Conservation (phyloP, 2,113 vertebrate species). For the Plecturocebus donacophilus region DNA sequence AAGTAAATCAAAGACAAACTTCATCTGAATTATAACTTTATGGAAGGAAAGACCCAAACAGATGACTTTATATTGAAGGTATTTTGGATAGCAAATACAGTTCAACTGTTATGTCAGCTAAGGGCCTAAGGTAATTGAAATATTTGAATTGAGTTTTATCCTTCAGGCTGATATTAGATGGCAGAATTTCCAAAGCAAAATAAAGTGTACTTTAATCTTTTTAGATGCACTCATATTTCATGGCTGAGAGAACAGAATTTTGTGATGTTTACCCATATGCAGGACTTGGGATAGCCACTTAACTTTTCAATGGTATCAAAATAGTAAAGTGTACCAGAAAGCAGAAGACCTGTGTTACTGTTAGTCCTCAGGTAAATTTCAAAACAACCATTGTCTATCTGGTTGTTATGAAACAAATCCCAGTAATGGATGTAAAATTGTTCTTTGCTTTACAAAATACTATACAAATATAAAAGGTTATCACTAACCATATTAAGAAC, state of each 20-base stretch:
- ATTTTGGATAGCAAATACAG: conserved; percentile 21
- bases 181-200: conserved; percentile 42
- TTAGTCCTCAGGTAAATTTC: not conserved
- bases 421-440: not conserved
- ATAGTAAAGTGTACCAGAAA: not conserved
- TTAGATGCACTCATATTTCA: conserved; percentile 36
- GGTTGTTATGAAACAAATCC: not conserved
- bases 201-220: not conserved
- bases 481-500: not conserved
- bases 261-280: not conserved
- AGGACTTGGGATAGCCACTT: not conserved
- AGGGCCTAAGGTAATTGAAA: conserved; percentile 12
- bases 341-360: not conserved
- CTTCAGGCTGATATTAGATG: not conserved
- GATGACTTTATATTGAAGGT: not conserved
- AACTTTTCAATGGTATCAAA: not conserved
- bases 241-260: not conserved
- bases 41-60: conserved; percentile 4
- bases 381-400: not conserved
- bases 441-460: not conserved
- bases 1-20: conserved; percentile 31
- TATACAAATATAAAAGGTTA: not conserved
- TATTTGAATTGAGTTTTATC: conserved; percentile 28
- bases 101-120: not conserved
- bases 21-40: conserved; percentile 33